Conservation (phyloP, 2,797 vertebrate genomes). For the Enteromius argenteus region DNA sequence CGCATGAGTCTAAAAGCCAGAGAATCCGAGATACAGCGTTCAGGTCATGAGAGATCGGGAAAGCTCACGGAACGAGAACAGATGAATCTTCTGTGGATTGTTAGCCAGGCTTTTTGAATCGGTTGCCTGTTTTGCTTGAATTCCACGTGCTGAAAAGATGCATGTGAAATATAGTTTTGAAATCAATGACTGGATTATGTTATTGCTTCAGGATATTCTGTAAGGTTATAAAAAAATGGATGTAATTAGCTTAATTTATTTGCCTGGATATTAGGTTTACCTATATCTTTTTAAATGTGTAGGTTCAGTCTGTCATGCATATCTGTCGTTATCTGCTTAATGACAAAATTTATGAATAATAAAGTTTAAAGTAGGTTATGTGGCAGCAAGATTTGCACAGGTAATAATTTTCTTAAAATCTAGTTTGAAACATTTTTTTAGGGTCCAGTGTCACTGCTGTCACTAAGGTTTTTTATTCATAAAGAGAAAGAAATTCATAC, state of each 20-base stretch:
- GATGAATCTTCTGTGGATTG: neutral
- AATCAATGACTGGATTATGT: neutral
- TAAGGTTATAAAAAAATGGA: neutral
- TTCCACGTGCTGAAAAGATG: neutral
- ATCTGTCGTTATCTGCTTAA: neutral
- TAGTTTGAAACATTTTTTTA: neutral
- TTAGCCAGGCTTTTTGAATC: neutral
- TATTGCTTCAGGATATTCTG: neutral
- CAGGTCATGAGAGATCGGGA: neutral
- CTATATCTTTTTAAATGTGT: neutral
- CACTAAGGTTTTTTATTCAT: neutral
- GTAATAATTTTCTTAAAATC: neutral
- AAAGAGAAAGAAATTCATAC: neutral
- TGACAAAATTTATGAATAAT: neutral
- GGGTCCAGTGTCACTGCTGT: neutral
- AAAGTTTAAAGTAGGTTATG: neutral
- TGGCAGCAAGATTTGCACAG: neutral
- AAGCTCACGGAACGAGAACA: conserved; percentile 1
- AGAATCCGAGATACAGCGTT: conserved; percentile 13
- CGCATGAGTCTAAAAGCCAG: conserved; percentile 2
- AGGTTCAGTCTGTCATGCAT: neutral
- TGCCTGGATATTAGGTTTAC: neutral
- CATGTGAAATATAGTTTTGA: neutral
- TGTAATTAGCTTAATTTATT: neutral
- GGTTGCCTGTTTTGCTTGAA: neutral